phyloP scores from a whole-genome alignment of 2,797 vertebrate genomes.

The Phalanger gymnotis region DNA sequence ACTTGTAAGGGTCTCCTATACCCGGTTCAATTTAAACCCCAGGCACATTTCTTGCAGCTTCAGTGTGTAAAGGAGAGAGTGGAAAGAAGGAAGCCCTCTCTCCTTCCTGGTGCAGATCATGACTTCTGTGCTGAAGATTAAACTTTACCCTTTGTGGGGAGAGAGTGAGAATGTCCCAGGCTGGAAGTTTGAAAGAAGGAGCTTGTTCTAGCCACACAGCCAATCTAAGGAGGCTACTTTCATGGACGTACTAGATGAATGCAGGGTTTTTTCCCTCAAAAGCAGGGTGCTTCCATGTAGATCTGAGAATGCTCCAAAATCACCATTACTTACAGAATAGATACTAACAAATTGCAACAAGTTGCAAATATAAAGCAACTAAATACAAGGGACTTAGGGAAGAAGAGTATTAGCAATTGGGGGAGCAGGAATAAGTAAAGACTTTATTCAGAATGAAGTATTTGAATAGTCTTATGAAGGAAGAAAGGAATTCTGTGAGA shows the following conservation, averaged over 20 bases:
- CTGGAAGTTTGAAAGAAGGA: not conserved
- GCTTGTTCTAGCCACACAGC: not conserved
- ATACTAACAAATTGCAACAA: too few species aligned
- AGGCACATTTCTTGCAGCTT: not conserved
- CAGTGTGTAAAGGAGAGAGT: not conserved
- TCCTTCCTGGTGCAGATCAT: not conserved
- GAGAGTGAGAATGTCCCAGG: not conserved
- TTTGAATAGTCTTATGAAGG: not conserved
- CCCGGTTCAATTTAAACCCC: not conserved
- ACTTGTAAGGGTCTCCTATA: not conserved
- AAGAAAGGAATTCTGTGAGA: not conserved
- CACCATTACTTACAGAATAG: not conserved
- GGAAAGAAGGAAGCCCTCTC: not conserved
- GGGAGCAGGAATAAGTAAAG: not conserved
- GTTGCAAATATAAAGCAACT: not conserved
- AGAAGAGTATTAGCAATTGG: not conserved
- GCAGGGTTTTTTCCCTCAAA: not conserved
- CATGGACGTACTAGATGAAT: not conserved
- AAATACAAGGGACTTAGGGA: not conserved
- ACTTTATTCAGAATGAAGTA: not conserved
- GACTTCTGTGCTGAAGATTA: not conserved
- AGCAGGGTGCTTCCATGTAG: not conserved
- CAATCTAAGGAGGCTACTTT: not conserved
- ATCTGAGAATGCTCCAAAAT: not conserved
- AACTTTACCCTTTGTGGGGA: not conserved